These are phyloP conservation scores for Apeira syringaria DNA, from an alignment of 2,888 invertebrate species.

Conservation along the genomic window DNA sequence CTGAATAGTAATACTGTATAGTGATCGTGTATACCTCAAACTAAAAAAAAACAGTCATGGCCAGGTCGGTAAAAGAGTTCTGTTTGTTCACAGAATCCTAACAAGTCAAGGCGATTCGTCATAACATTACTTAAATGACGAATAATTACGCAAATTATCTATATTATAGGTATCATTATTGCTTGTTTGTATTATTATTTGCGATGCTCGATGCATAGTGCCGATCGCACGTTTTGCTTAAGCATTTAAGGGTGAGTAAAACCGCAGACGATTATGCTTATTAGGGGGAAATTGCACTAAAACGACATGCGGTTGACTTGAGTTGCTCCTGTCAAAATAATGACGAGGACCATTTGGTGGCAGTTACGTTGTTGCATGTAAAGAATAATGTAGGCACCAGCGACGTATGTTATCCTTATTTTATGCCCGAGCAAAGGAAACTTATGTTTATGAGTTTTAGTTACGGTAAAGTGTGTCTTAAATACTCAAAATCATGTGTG, in stretches of 20 bases:
- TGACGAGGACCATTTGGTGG: conserved; percentile 28
- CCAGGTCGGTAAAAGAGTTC: no score
- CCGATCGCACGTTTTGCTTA: conserved; percentile 53
- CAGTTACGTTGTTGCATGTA: conserved; percentile 14
- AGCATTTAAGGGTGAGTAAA: conserved; percentile 51
- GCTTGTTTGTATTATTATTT: conserved; percentile 53
- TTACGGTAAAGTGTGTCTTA: no score
- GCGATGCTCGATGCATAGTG: conserved; percentile 40
- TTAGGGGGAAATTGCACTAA: conserved; percentile 50
- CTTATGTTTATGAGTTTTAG: no score
- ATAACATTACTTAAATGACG: conserved; percentile 34
- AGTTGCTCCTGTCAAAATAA: conserved; percentile 46
- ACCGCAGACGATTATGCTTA: conserved; percentile 65
- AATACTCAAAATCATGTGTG: no score
- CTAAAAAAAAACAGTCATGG: no score
- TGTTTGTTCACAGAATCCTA: conserved; percentile 6
- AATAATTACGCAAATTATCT: conserved; percentile 57
- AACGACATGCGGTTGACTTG: conserved; percentile 54
- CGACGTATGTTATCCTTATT: no score
- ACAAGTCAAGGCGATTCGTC: conserved; percentile 50
- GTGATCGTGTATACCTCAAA: no score
- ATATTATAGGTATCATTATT: conserved; percentile 43
- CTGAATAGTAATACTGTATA: no score
- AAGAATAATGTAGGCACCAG: conserved; percentile 14
- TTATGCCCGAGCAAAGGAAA: no score